Conservation (phyloP, 2,888 invertebrate genomes). For the Caenorhabditis macrosperma region DNA sequence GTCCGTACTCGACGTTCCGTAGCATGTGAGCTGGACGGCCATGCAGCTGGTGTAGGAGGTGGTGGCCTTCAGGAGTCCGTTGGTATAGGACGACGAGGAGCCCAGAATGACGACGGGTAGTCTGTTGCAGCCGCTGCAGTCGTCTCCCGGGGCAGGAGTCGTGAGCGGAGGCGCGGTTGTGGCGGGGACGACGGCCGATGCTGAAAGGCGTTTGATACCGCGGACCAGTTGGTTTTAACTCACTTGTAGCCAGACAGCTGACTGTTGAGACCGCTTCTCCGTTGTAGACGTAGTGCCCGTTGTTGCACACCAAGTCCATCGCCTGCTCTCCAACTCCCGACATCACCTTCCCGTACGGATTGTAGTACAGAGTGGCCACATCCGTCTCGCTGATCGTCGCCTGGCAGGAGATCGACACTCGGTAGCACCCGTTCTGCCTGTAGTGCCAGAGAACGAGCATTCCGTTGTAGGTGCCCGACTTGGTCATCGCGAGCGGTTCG, state of each 20-base stretch:
- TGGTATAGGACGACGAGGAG: conserved; percentile 36
- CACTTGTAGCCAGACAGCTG: conserved; percentile 45
- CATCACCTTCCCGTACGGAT: conserved; percentile 30
- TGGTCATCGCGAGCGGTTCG: conserved; percentile 22
- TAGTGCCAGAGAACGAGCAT: conserved; percentile 56
- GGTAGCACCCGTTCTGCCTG: conserved; percentile 40
- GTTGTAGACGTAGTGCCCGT: conserved; percentile 43
- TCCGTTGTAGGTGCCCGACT: conserved; percentile 39
- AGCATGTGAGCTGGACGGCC: conserved; percentile 44
- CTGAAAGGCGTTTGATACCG: conserved; percentile 4
- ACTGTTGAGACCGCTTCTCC: conserved; percentile 31
- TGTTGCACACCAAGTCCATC: conserved; percentile 41
- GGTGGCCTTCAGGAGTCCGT: conserved; percentile 48
- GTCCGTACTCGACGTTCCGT: conserved; percentile 34
- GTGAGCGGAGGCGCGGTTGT: conserved; percentile 34
- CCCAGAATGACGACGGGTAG: conserved; percentile 35
- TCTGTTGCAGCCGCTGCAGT: conserved; percentile 43
- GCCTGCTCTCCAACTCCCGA: conserved; percentile 34
- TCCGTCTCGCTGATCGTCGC: conserved; percentile 42
- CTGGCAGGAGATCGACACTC: conserved; percentile 53
- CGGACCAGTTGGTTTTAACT: neutral
- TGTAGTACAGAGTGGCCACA: conserved; percentile 35
- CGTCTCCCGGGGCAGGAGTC: conserved; percentile 37
- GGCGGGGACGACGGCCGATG: conserved; percentile 14
- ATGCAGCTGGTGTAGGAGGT: conserved; percentile 40